Base-by-base conservation (phyloP, 2,888 invertebrate genomes). In the Sarcophaga carnaria region DNA sequence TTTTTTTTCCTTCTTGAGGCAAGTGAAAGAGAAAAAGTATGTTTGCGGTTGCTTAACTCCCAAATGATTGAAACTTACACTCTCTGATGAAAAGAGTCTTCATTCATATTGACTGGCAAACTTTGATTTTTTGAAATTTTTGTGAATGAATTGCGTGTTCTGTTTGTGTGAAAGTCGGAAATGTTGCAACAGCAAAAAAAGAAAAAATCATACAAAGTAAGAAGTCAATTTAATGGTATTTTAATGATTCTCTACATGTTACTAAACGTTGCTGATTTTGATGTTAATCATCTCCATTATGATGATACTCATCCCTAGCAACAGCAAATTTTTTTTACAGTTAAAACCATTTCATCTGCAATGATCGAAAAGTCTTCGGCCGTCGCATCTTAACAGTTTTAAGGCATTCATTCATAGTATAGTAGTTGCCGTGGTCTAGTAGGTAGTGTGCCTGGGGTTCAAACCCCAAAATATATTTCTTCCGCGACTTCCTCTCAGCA, bases 111-210 rank as follows among this genome's bases (percentile, higher is more conserved):
- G 2, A 2, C 8, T 37, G 14, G 17, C 54, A 54, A 54, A 54
- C 4, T 14, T 54, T 54, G 54, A 54, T 63, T 20, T 47, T 25
- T 14, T 72, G 17, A 54, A 54, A 14, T 17, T 78, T 78, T 77
- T 64, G 75, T 79, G 79, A 84, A 81, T 79, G 78, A 84, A 76
- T 87, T 81, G 84, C 87, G 71, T 87, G 84, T 82, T 80, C 62
- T 60, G 72, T 66, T 59, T 27, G 49, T 37, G n/a, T n/a, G n/a
- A 69, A 66, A 75, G 17, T 25, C 37, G 66, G 60, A 22, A 77
- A 70, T 60, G 37, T 64, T 76, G 76, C 77, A 22, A 6, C 37
- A 72, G 20, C 2, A 20, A 5, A 11, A 5, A 11, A 14, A 17
- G 2, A 37, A 70, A 70, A 67, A 59, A 47, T 5, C 54, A 45